Evolutionary conservation across 2,888 invertebrate genomes (phyloP), one percentile per base, ranked within the genome.

Genomic region (Drosophila paranaensis): DNA sequence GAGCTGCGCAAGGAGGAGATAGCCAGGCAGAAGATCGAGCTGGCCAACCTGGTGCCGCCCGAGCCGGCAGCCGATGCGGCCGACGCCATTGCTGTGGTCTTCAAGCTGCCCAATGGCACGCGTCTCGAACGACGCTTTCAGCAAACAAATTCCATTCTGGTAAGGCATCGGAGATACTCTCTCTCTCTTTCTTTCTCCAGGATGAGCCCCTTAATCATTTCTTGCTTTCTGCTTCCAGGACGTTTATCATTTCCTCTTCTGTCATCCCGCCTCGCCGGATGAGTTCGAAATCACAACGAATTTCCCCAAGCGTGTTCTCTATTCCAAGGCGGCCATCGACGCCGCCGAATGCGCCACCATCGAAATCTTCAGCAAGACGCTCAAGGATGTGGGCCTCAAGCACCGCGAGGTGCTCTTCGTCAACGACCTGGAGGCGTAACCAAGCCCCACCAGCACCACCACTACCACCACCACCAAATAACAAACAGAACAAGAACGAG

Each of bases 211-310:
- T 10, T 33, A n/a, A 8, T 27, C 6, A 27, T 6, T 1, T 11
- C 66, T 77, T 94, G 95, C 42, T 94, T 95, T 39, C 77, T 94
- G 95, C 42, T 94, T 95, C 39, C 94, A 99, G 98, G 96, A 97
- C 91, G 95, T 99, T 74, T 98, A 98, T 93, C 96, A 97, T 93
- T 99, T 97, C 93, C 97, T 99, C 78, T 98, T 98, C 93, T 98
- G 98, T 91, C 98, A 99, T 93, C 97, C 98, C 6, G 95, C 96
- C 84, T 96, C 98, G 14, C 99, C 99, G 2, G 95, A 97, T 91
- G 96, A 96, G 91, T 99, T 99, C 92, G 98, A 98, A 94, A 97
- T 99, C 77, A 97, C 97, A 55, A 98, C 98, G 77, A 98, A 98
- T 93, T 99, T 97, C 92, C 99, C 99, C 0, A 97, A 97, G 91